A percentile compares a stretch with the other conserved stretches of the same genome.
Conservation (phyloP, 2,888 invertebrate species). For the Brenthis ino region DNA sequence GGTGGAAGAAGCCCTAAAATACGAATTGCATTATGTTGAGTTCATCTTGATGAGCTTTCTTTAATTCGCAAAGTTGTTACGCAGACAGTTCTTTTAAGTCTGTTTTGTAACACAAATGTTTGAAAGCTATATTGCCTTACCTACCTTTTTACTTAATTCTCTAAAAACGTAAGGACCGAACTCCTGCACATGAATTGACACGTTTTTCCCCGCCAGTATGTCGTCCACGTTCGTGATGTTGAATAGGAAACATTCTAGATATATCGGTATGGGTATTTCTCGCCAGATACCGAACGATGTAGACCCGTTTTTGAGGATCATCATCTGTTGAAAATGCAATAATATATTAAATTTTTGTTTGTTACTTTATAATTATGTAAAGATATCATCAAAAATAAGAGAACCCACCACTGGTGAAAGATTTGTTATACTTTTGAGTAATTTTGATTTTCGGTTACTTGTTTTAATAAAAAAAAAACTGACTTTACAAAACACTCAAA, state of each 20-base stretch:
- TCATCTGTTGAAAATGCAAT: conserved; percentile 75
- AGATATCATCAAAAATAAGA: too few species aligned
- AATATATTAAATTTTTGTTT: not conserved
- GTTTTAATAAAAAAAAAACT: too few species aligned
- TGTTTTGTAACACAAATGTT: too few species aligned
- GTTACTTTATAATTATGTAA: not conserved
- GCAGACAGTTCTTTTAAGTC: too few species aligned
- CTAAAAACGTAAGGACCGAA: conserved; percentile 88
- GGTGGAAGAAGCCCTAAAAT: too few species aligned
- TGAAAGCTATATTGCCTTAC: conserved; percentile 9
- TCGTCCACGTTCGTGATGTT: conserved; percentile 90
- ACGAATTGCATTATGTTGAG: too few species aligned
- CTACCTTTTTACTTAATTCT: conserved; percentile 82
- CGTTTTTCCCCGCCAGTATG: conserved; percentile 70
- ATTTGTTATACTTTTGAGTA: too few species aligned
- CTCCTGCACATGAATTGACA: conserved; percentile 84
- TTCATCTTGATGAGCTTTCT: too few species aligned
- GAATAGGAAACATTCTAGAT: conserved; percentile 87
- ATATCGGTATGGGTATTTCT: conserved; percentile 92
- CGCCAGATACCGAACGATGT: conserved; percentile 88
- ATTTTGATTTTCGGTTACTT: too few species aligned
- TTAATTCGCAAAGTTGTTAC: too few species aligned
- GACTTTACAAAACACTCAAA: too few species aligned
- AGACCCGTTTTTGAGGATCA: conserved; percentile 84
- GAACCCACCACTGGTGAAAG: too few species aligned